Base-by-base conservation (phyloP, 1,140 invertebrate genomes). In the Sipha flava region DNA sequence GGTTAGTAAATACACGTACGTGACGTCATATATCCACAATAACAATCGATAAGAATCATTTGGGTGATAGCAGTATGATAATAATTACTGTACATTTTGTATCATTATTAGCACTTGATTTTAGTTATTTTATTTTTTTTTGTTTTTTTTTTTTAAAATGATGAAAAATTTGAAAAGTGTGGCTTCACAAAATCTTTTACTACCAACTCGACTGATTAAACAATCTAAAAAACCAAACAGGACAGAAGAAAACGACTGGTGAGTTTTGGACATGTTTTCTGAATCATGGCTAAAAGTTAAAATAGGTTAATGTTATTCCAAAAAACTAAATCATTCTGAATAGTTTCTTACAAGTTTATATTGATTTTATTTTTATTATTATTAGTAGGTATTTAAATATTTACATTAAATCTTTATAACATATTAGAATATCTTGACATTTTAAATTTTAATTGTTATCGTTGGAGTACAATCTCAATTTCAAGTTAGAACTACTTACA, bases 81-180 rank as follows among this genome's bases (percentile, higher is more conserved):
- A 47, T 16, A 29, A 47, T 43, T 64, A 40, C 10, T 6, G 10
- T 29, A 16, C 1, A 43, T 16, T n/a, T 49, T 18, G 5, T 49
- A n/a, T 49, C n/a, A 49, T 49, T 49, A n/a, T 14, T 49, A 49
- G 2, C 4, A n/a, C n/a, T n/a, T 49, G 16, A n/a, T n/a, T 3
- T n/a, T 49, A 49, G 18, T 49, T n/a, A n/a, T 49, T 49, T 49
- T 49, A 14, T 2, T n/a, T 49, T 49, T 1, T 23, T 52, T 23
- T 23, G 49, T 21, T 52, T 52, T 49, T n/a, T n/a, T n/a, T n/a
- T 49, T 29, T 18, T 23, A 75, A 77, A 77, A 77, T 77, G 73
- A 77, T 77, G 73, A 77, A 77, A 57, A 77, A 59, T 59, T 77
- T 77, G 18, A 77, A 77, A 40, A 43, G 26, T 4, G 47, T 59